Evolutionary conservation across 2,888 invertebrate species (phyloP), one percentile per base, ranked within the genome.

Genomic region (Leptopilina drosophilae): DNA sequence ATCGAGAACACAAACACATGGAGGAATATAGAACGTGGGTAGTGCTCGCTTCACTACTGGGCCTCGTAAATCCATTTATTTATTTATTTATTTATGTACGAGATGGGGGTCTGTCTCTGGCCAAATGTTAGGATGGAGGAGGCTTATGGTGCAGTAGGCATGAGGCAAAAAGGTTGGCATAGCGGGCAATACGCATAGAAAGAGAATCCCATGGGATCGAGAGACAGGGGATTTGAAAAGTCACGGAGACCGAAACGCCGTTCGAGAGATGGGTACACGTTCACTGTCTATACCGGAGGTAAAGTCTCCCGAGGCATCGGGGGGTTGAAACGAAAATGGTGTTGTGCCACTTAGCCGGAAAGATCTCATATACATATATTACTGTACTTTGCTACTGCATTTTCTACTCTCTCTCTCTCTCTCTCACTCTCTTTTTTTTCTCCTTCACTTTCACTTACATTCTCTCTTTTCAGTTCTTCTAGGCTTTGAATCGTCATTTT

Each of bases 1-100:
- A 0, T 82, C 8, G 42, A 83, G 80, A 80, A 78, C 84, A 82
- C 84, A 73, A 42, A 8, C 42, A 42, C 42, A 42, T 79, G 81
- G 65, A 78, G 12, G 77, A 75, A 62, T 77, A 53, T 59, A 73
- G 73, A 42, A 33, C 69, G 81, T 80, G 33, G 62, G 73, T 77
- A 42, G 42, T 8, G 7, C 42, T 8, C 6, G 42, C 33, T 33
- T 33, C 5, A 33, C 33, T 33, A 33, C 33, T 46, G 78, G 76
- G 80, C 78, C 85, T 85, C 87, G 89, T 89, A 90, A 90, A 91
- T 91, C 90, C 91, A 91, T 91, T 91, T 91, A 91, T 91, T 91
- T 91, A 91, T 91, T 20, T 20, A 20, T 20, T 91, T 91, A 91
- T 91, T 91, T 91, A 91, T 91, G 90, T 90, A 87, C 87, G 83